Base-by-base conservation (phyloP, 1,140 invertebrate species). In the Hesperophylax magnus region DNA sequence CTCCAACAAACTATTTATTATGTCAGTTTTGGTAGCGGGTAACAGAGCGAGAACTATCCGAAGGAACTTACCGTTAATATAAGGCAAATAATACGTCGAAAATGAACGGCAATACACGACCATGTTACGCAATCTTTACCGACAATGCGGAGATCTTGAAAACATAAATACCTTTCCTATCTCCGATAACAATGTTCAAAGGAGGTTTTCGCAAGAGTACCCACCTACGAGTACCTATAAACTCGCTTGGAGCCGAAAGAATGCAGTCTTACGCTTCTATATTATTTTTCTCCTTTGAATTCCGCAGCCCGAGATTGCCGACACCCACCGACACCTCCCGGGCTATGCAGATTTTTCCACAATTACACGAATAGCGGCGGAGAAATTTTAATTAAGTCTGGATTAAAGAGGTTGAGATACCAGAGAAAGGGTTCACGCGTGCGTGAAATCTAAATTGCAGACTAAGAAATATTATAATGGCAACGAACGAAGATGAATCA, bases 311-410 rank as follows among this genome's bases (percentile, higher is more conserved):
- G 39, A 47, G 39, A 47, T 47, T 47, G 9, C 39, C 39, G 11
- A 47, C 39, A 47, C 39, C 39, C 14, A 0, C 39, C 39, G 11
- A 47, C 39, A 47, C 39, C 39, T 47, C 39, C 39, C 39, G 9
- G 39, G 39, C 39, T 34, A 47, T 14, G 39, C 39, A 47, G 39
- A 47, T 71, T 71, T 79, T 72, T 79, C 20, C 72, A 74, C 65
- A 79, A 79, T 58, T 71, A 58, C 53, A 71, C 61, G 65, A 72
- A 78, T 78, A 65, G 63, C 63, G 63, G 39, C 47, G n/a, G 20
- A 78, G 81, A 75, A 82, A 69, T 82, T 82, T 79, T 82, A 82
- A 82, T 82, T 82, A 82, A 82, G 81, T 79, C 77, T 54, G 74
- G 61, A 77, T 81, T 81, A 81, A 81, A 81, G 78, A 80, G 71